Evolutionary conservation across 2,113 vertebrate species (phyloP).

Genomic region (Scolopax mira): DNA sequence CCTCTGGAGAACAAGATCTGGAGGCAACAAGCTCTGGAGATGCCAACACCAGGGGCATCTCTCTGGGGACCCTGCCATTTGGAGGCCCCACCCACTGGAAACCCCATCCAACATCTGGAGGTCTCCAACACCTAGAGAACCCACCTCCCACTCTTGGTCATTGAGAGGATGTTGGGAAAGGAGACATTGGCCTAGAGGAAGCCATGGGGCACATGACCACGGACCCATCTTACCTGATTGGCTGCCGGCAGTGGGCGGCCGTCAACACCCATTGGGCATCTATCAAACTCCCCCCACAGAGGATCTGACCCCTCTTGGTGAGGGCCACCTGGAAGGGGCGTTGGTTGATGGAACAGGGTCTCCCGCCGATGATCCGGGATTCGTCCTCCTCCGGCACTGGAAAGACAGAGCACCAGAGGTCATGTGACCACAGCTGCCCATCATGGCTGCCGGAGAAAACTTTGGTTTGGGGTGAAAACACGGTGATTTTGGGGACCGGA

Average conservation of each 20-base stretch:
- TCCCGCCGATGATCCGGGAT: not conserved
- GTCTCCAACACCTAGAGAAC: not conserved
- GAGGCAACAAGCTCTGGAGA: not conserved
- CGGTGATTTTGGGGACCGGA: not conserved
- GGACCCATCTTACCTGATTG: not conserved
- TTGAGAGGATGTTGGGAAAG: not conserved
- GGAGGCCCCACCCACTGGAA: not conserved
- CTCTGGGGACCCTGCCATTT: not conserved
- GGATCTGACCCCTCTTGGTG: not conserved
- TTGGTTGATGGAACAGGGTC: not conserved
- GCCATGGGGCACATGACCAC: fast-evolving
- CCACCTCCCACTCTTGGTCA: not conserved
- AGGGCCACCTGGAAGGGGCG: not conserved
- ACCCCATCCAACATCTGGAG: not conserved
- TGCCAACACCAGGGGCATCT: not conserved
- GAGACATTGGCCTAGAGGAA: fast-evolving
- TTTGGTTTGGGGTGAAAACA: not conserved
- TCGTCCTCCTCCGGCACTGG: not conserved
- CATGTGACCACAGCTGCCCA: not conserved
- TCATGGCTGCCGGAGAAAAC: no score
- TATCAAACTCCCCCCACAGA: constrained; percentile 42
- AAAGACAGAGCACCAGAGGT: not conserved
- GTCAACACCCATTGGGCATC: constrained; percentile 47
- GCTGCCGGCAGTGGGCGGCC: constrained; percentile 54
- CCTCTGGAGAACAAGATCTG: not conserved